Conservation (phyloP, 2,888 invertebrate species). For the Cheilosia urbana region DNA sequence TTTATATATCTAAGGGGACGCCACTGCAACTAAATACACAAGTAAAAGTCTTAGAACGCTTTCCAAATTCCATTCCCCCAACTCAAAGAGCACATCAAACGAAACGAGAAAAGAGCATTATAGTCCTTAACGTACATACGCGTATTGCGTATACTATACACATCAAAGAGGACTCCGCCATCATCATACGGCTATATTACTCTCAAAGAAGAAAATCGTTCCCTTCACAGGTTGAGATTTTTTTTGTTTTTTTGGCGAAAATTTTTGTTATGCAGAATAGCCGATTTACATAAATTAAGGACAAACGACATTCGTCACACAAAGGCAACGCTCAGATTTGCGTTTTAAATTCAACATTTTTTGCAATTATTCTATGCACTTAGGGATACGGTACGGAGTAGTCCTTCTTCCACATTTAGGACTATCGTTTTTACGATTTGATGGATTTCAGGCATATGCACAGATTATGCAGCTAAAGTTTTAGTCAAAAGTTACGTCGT, state of each 20-base stretch:
- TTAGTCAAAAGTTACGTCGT: constrained; percentile 31
- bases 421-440: constrained; percentile 13
- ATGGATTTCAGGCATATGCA: constrained; percentile 26
- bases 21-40: not conserved
- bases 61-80: not conserved
- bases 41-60: not conserved
- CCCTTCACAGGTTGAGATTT: not conserved
- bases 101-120: not conserved
- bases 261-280: not conserved
- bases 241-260: too few relatives aligned
- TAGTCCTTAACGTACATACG: not conserved
- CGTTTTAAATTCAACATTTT: not conserved
- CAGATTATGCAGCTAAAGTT: constrained; percentile 13
- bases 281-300: not conserved
- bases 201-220: not conserved
- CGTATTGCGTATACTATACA: not conserved
- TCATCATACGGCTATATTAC: not conserved
- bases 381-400: not conserved
- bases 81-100: not conserved
- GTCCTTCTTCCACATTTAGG: not conserved
- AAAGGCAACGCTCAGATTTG: not conserved
- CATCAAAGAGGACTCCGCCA: not conserved
- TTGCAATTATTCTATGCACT: constrained; percentile 44
- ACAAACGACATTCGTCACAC: not conserved
- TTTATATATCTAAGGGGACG: not conserved